phyloP scores from a whole-genome alignment of 2,888 invertebrate genomes.

The Drosophila gaucha region DNA sequence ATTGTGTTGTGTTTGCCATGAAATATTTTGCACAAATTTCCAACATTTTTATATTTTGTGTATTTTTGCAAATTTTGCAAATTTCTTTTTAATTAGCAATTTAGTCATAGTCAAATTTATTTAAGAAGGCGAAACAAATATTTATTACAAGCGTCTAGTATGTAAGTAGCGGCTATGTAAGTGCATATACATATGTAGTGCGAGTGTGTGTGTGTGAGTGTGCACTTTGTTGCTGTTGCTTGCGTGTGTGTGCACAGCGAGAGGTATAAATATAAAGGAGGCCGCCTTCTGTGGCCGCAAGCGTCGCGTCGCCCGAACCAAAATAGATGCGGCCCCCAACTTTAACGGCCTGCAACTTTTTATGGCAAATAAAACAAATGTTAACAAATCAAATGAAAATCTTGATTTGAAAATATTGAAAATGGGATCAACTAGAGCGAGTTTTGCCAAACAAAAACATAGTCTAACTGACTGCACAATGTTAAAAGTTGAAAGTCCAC shows the following conservation, averaged over 20 bases:
- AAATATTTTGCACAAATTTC: background rate
- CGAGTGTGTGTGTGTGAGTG: constrained; percentile 1
- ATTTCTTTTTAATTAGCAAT: constrained; percentile 51
- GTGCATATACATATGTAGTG: background rate
- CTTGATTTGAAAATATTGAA: no score
- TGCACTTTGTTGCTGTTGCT: no score
- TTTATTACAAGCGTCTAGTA: constrained; percentile 30
- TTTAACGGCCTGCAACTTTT: constrained; percentile 72
- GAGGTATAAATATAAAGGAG: constrained; percentile 35
- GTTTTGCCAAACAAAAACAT: background rate
- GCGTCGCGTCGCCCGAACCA: constrained; percentile 33
- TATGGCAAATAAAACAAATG: constrained; percentile 70
- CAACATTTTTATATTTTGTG: background rate
- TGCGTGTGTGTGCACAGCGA: constrained; percentile 4
- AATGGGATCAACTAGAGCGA: constrained; percentile 7
- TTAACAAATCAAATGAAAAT: constrained; percentile 39
- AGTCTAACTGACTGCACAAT: background rate
- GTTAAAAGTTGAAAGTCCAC: no score
- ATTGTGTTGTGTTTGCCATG: background rate
- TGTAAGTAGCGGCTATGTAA: constrained; percentile 12
- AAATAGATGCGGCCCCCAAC: constrained; percentile 72
- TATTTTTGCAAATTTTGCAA: background rate
- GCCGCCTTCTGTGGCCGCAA: constrained; percentile 30
- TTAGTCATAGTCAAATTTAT: constrained; percentile 46
- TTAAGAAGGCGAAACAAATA: constrained; percentile 39